phyloP scores from a whole-genome alignment of 2,888 invertebrate species.

The Sthenelais limicola region DNA sequence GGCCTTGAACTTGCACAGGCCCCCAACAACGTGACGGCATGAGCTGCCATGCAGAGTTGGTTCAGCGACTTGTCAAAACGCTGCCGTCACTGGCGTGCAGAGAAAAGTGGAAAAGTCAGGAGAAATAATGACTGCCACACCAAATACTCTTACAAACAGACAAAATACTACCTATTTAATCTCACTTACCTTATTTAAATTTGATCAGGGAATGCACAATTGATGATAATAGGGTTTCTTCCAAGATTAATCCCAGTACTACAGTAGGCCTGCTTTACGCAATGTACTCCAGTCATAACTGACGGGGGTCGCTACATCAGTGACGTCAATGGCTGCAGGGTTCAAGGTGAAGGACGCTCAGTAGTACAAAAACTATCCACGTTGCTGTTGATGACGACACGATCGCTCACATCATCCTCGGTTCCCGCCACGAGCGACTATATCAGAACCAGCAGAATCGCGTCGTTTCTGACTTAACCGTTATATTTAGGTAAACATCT shows the following conservation, averaged over 20 bases:
- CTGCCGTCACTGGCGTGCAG: too few species aligned
- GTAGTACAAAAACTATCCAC: too few species aligned
- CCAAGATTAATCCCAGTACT: background rate
- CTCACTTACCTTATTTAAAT: background rate
- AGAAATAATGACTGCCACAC: constrained; percentile 19
- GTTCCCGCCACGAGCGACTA: too few species aligned
- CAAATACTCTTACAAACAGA: background rate
- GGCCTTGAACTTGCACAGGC: constrained; percentile 13
- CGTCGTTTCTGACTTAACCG: too few species aligned
- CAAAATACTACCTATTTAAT: too few species aligned
- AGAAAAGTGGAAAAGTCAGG: background rate
- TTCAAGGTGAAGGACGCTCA: constrained; percentile 21
- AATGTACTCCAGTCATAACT: constrained; percentile 26
- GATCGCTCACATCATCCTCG: too few species aligned
- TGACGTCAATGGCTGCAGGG: constrained; percentile 26
- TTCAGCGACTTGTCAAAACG: too few species aligned
- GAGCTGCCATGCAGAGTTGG: too few species aligned
- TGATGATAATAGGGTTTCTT: constrained; percentile 1
- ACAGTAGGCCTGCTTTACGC: background rate
- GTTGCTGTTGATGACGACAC: too few species aligned
- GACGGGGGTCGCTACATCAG: background rate
- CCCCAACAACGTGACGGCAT: too few species aligned
- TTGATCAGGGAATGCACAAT: background rate
- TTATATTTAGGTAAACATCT: too few species aligned
- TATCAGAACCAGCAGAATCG: too few species aligned